Evolutionary conservation across 2,797 vertebrate species (phyloP).

Genomic region (Trachops cirrhosus): DNA sequence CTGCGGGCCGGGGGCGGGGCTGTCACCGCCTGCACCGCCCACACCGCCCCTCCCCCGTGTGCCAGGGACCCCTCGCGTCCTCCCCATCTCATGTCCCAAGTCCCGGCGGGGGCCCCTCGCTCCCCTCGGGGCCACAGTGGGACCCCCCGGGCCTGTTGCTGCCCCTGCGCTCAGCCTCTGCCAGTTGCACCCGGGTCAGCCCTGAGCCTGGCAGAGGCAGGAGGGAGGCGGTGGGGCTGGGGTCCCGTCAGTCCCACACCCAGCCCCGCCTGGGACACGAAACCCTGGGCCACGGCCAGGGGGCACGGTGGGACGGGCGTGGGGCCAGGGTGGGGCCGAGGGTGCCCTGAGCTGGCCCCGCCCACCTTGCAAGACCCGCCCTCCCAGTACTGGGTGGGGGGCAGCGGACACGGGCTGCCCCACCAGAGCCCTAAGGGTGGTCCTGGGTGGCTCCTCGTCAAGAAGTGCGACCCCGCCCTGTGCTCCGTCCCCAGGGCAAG

Average conservation of each 20-base stretch:
- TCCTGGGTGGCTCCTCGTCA: rapidly evolving
- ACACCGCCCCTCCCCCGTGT: background rate
- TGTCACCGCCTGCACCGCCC: rapidly evolving
- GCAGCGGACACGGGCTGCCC: background rate
- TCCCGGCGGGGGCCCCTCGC: background rate
- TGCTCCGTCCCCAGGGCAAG: conserved; percentile 44
- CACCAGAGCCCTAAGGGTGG: background rate
- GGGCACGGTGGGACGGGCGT: rapidly evolving
- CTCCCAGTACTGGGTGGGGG: rapidly evolving
- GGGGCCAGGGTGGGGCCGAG: background rate
- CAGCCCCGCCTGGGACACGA: rapidly evolving
- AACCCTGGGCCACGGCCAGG: background rate
- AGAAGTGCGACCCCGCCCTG: background rate
- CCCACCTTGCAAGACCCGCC: background rate
- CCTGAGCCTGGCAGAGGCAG: background rate
- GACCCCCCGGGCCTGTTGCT: rapidly evolving
- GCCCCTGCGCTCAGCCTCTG: rapidly evolving
- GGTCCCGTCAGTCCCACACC: background rate
- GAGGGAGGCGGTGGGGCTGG: background rate
- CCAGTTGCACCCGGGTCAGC: rapidly evolving
- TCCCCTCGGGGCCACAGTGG: rapidly evolving
- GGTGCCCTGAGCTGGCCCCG: background rate
- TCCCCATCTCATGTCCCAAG: rapidly evolving
- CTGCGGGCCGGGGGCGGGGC: conserved; percentile 70
- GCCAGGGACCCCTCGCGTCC: background rate